Evolutionary conservation across 1,140 invertebrate genomes (phyloP), one percentile per base, ranked within the genome.

Genomic region (Drosophila varians): DNA sequence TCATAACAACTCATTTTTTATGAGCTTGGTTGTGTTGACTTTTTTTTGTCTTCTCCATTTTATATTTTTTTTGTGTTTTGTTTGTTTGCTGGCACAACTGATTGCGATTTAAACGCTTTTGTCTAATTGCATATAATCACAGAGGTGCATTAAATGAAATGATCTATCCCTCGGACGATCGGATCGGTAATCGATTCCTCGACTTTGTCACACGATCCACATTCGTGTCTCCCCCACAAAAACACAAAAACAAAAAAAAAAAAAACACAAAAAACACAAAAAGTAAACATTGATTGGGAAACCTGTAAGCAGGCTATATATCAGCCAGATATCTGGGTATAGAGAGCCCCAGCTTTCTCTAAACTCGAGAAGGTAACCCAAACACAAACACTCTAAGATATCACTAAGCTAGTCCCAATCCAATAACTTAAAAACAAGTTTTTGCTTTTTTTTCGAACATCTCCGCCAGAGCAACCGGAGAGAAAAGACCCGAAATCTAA

Each of bases 381-480:
- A 51, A 69, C 16, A 38, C 36, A 72, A 47, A 47, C 46, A 48
- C 57, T 61, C 57, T 23, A 21, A 56, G 62, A 45, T 66, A 66
- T 53, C 62, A 73, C 68, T 64, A 46, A 70, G 49, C 56, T 40
- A 38, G 47, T 66, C 61, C 34, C 65, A 65, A 69, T 65, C 61
- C 73, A 87, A 86, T 87, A 86, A 80, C 69, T 87, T 87, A 71
- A 87, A 87, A 87, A 87, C 83, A 77, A 82, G 83, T 87, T 87
- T 87, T 77, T 9, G 6, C 40, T 28, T 54, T 36, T 40, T 34
- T 23, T 47, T 9, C 12, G 9, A 28, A 16, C 12, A 46, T 31
- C 28, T 11, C 36, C n/a, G 16, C 1, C 36, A 38, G 36, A 12
- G n/a, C n/a, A n/a, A n/a, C n/a, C n/a, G 77, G 57, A 54, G 46